These are phyloP conservation scores for Gymnocheta viridis DNA, from an alignment of 2,888 invertebrate species.

Conservation along the genomic window DNA sequence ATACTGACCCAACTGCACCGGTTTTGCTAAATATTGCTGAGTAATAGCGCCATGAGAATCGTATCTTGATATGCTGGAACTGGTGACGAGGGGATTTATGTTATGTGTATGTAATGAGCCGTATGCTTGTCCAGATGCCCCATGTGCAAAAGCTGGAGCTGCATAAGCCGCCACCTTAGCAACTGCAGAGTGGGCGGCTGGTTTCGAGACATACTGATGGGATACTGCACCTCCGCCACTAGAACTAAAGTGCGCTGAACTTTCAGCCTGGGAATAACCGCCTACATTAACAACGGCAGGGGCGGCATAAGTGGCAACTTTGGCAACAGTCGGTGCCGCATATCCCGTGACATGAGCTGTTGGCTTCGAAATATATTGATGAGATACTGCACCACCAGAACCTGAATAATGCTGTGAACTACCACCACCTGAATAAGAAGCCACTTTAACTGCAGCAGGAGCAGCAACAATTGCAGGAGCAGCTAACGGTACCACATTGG, in stretches of 20 bases:
- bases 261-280: constrained; percentile 57
- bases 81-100: constrained; percentile 57
- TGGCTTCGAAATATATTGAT: constrained; percentile 71
- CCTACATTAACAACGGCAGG: constrained; percentile 59
- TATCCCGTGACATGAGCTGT: constrained; percentile 42
- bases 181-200: constrained; percentile 68
- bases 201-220: constrained; percentile 73
- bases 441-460: constrained; percentile 73
- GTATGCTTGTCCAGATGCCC: constrained; percentile 67
- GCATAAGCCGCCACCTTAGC: constrained; percentile 72
- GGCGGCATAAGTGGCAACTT: constrained; percentile 70
- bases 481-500: constrained; percentile 65
- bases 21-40: constrained; percentile 66
- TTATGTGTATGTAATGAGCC: constrained; percentile 64
- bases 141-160: constrained; percentile 69
- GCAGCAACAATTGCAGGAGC: constrained; percentile 55
- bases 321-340: constrained; percentile 70
- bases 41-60: constrained; percentile 65
- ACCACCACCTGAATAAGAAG: constrained; percentile 40
- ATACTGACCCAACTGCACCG: constrained; percentile 78
- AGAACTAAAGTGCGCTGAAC: constrained; percentile 47
- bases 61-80: constrained; percentile 57
- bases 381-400: constrained; percentile 73
- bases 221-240: constrained; percentile 58
- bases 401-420: constrained; percentile 23